Conservation (phyloP, 2,797 vertebrate genomes). For the Pseudotriccus pelzelni region DNA sequence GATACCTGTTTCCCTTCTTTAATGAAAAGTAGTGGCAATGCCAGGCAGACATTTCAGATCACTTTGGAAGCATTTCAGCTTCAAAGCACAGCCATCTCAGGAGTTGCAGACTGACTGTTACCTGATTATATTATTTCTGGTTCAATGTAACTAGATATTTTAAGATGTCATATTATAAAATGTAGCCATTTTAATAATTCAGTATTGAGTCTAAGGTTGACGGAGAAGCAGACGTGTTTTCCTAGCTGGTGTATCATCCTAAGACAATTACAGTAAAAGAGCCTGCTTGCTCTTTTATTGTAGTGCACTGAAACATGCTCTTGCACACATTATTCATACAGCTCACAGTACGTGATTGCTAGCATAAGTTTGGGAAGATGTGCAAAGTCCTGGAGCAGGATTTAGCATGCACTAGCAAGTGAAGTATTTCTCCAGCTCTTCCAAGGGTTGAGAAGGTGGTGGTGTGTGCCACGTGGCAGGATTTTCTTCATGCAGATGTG, state of each 20-base stretch:
- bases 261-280: background rate
- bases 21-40: background rate
- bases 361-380: background rate
- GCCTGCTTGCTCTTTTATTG: background rate
- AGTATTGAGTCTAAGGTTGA: background rate
- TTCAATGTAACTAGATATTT: background rate
- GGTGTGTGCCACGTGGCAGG: accelerated
- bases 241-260: background rate
- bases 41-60: background rate
- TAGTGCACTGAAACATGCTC: background rate
- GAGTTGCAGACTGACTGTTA: background rate
- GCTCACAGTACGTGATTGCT: accelerated
- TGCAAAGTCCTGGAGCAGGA: background rate
- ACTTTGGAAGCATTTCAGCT: background rate
- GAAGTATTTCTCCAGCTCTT: background rate
- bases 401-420: background rate
- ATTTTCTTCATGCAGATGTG: background rate
- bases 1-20: background rate
- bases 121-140: background rate
- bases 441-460: accelerated
- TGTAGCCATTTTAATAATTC: background rate
- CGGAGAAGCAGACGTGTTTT: background rate
- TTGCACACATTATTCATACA: background rate
- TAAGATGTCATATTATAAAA: background rate
- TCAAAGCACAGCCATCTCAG: background rate